Base-by-base conservation (phyloP, 2,113 vertebrate genomes). In the Urocynchramus pylzowi region DNA sequence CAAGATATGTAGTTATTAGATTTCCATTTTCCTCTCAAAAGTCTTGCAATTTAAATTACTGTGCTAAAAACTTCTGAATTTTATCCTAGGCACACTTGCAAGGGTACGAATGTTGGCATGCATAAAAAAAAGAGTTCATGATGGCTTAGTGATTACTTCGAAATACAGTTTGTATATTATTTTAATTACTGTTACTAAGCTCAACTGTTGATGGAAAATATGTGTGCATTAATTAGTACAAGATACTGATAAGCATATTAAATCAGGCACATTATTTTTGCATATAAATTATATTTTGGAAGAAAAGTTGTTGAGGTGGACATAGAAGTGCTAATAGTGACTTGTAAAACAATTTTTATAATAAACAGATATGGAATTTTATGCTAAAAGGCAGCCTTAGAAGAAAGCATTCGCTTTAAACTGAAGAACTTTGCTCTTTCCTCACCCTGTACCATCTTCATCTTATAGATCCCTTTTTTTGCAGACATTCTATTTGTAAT, bases 201-300 rank as follows among this genome's bases (percentile, higher is more conserved):
- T 90, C 39, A 93, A 75, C 63, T 90, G 69, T 76, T 97, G 84
- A 74, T 95, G 64, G 90, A 94, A 93, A 97, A 97, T 87, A 96
- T 60, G 47, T 82, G 44, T 84, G 87, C 68, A 90, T 95, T 96
- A 95, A 97, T 97, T 98, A 96, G 78, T 84, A 93, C 71, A 95
- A 83, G 53, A 88, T 44, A 91, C 74, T 15, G 53, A 96, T 92
- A 96, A 97, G 90, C 45, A 70, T 90, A 94, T 96, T 76, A 94
- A 92, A 97, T 89, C 92, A 92, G 33, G 65, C 37, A 81, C 42
- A 73, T 88, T 94, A 65, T 49, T 84, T 96, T 97, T 97, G 71
- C 85, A 92, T 96, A 89, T 82, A 97, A 97, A 96, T 97, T 89
- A 45, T 80, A 93, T 85, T 93, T 94, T 23, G 16, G 68, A 92